Conservation (phyloP, 2,797 vertebrate genomes). For the Poecilia wingei region DNA sequence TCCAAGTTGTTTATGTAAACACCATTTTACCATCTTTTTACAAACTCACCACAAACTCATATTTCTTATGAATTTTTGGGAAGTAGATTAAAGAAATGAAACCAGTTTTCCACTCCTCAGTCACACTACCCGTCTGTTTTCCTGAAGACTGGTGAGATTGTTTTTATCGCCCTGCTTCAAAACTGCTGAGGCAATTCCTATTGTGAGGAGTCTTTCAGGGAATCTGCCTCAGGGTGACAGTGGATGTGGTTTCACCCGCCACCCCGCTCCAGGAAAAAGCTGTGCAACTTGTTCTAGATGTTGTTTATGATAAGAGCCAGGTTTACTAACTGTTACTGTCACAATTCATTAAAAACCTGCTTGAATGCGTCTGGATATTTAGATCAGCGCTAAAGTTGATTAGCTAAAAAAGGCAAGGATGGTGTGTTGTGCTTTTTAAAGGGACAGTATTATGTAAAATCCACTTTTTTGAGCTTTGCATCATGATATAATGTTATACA, state of each 20-base stretch:
- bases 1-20: neutral
- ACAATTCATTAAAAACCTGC: neutral
- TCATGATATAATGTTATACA: too few species aligned
- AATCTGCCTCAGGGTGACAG: neutral
- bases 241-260: neutral
- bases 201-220: constrained; percentile 6
- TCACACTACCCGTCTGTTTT: constrained; percentile 3
- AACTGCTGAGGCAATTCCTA: constrained; percentile 48
- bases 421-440: neutral
- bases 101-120: neutral
- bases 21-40: neutral
- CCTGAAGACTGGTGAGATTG: neutral
- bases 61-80: neutral
- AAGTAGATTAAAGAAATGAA: neutral
- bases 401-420: neutral
- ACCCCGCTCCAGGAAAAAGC: neutral
- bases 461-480: too few species aligned
- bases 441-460: too few species aligned
- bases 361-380: neutral
- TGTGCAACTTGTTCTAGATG: neutral
- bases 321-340: neutral
- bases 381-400: neutral
- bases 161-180: constrained; percentile 10
- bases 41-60: neutral
- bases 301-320: neutral